Conservation (phyloP, 2,113 vertebrate species). For the Aptenodytes forsteri region DNA sequence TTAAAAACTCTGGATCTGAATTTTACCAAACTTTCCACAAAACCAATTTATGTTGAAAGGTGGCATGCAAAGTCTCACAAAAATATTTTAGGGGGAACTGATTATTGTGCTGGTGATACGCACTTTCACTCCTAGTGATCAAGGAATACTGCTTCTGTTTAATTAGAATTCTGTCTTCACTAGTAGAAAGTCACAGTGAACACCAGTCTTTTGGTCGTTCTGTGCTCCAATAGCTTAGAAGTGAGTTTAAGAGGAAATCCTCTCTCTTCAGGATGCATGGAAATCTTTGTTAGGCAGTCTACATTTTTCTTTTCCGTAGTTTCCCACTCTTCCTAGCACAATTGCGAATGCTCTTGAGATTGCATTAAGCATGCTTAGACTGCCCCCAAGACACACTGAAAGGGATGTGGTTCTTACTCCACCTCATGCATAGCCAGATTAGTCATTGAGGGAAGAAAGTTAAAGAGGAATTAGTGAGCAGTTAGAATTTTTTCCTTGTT, state of each 20-base stretch:
- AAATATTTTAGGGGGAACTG: neutral
- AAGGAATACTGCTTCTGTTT: neutral
- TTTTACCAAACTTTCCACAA: neutral
- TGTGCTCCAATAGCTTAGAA: neutral
- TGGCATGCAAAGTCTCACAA: neutral
- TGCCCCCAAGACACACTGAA: constrained; percentile 16
- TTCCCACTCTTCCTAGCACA: neutral
- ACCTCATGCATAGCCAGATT: neutral
- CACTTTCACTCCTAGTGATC: neutral
- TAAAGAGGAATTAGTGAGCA: neutral
- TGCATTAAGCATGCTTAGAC: constrained; percentile 22
- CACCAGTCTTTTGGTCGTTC: neutral
- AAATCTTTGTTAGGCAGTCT: neutral
- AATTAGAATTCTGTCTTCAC: neutral
- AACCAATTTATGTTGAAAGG: neutral
- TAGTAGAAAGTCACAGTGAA: neutral
- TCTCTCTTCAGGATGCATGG: neutral
- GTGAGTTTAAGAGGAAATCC: neutral
- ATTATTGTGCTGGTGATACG: neutral
- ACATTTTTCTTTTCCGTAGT: neutral
- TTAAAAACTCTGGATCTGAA: neutral
- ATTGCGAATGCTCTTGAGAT: neutral
- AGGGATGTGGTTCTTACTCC: constrained; percentile 11
- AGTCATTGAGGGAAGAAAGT: neutral
- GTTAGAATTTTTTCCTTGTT: neutral